A percentile compares a stretch with the other conserved stretches of the same genome.
phyloP scores from a whole-genome alignment of 2,888 invertebrate species.

The Tipula lateralis region DNA sequence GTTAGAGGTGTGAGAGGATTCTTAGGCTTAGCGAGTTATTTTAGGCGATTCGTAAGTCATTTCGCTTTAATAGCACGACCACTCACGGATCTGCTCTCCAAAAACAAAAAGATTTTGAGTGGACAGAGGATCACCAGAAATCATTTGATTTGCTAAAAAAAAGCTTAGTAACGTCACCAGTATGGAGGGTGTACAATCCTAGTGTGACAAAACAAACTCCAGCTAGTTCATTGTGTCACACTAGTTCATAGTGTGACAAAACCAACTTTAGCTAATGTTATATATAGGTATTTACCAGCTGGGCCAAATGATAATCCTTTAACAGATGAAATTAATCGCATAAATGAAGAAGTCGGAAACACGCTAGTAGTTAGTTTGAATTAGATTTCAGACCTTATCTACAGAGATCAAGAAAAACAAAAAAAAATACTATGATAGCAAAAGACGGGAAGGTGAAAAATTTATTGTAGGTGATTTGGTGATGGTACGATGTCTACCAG shows the following conservation, averaged over 20 bases:
- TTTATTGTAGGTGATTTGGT: not conserved
- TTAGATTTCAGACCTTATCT: too few species aligned
- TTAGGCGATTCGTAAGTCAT: too few species aligned
- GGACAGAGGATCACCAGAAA: too few species aligned
- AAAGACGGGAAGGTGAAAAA: not conserved
- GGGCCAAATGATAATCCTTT: not conserved
- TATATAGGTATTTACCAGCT: not conserved
- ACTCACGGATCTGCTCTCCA: slow-evolving; percentile 2
- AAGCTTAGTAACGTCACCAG: not conserved
- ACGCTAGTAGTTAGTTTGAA: not conserved
- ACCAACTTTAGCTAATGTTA: too few species aligned
- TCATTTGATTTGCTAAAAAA: slow-evolving; percentile 26
- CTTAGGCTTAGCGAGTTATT: slow-evolving; percentile 28
- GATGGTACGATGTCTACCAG: not conserved
- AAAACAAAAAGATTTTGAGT: not conserved
- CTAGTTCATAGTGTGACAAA: not conserved
- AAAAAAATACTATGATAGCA: not conserved
- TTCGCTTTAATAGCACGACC: not conserved
- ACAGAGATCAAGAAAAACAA: not conserved
- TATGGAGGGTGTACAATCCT: slow-evolving; percentile 31
- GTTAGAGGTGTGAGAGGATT: slow-evolving; percentile 24
- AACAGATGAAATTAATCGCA: not conserved
- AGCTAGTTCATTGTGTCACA: too few species aligned
- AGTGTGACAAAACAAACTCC: too few species aligned
- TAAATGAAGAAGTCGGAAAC: not conserved